Evolutionary conservation across 2,113 vertebrate species (phyloP).

Genomic region (Mus spicilegus): DNA sequence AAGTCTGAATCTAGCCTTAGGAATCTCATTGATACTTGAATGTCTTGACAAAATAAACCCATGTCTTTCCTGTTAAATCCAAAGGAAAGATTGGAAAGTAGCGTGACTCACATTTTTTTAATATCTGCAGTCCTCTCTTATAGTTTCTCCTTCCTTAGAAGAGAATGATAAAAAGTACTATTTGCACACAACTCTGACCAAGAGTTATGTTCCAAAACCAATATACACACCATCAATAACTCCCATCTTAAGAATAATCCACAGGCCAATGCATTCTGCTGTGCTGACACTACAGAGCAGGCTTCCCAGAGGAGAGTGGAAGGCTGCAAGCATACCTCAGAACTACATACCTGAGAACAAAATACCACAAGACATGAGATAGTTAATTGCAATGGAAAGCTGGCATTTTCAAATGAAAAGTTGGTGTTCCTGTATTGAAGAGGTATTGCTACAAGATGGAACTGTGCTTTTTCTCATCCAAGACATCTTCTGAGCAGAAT

Average conservation of each 20-base stretch:
- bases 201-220: background rate
- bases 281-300: background rate
- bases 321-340: background rate
- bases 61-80: background rate
- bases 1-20: background rate
- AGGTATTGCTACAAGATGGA: background rate
- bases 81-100: background rate
- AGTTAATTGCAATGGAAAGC: background rate
- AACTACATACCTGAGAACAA: background rate
- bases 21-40: background rate
- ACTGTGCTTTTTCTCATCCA: background rate
- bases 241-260: background rate
- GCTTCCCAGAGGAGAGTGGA: background rate
- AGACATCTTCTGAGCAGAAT: background rate
- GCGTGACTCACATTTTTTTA: background rate
- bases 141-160: background rate
- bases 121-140: background rate
- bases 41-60: background rate
- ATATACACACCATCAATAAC: background rate
- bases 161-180: background rate
- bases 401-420: background rate
- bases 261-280: rapidly evolving
- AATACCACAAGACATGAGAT: background rate
- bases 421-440: background rate
- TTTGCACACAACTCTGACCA: background rate